Percentiles rank a stretch among this genome's conserved stretches.
phyloP scores from a whole-genome alignment of 2,113 vertebrate species.

The Mugil cephalus region DNA sequence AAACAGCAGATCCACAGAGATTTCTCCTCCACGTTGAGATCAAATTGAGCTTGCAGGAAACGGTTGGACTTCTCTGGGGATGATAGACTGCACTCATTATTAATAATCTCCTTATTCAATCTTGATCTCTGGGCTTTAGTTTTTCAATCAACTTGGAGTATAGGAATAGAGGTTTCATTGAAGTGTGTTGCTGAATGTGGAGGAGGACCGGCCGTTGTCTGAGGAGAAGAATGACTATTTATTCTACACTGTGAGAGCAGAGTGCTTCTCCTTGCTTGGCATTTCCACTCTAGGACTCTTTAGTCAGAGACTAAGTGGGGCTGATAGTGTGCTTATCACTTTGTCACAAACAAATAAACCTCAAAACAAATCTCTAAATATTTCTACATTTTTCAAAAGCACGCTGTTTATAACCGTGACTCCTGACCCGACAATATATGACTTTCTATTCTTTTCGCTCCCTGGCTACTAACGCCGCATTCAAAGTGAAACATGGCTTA shows the following conservation, averaged over 20 bases:
- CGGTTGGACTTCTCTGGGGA: constrained; percentile 74
- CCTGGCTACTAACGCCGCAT: constrained; percentile 86
- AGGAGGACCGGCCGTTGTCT: constrained; percentile 17
- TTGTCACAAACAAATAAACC: constrained; percentile 31
- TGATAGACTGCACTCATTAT: constrained; percentile 75
- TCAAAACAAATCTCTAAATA: constrained; percentile 46
- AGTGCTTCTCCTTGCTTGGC: constrained; percentile 20
- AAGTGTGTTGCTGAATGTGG: constrained; percentile 48
- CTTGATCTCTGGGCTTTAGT: constrained; percentile 81
- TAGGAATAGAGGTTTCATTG: constrained; percentile 71
- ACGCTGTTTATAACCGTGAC: constrained; percentile 63
- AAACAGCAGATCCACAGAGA: constrained; percentile 68
- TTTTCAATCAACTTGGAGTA: constrained; percentile 82
- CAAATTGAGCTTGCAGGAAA: constrained; percentile 64
- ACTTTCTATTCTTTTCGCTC: constrained; percentile 85
- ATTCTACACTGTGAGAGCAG: constrained; percentile 12
- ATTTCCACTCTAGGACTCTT: constrained; percentile 43
- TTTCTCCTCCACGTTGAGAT: constrained; percentile 71
- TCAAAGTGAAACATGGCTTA: constrained; percentile 90
- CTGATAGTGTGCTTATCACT: constrained; percentile 38
- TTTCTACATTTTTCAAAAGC: constrained; percentile 49
- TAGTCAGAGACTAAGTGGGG: constrained; percentile 44
- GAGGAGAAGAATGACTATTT: constrained; percentile 25
- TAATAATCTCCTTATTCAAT: constrained; percentile 84
- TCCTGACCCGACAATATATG: constrained; percentile 80